These are phyloP conservation scores for Meloidogyne floridensis DNA, from an alignment of 1,140 invertebrate genomes.

Conservation along the genomic window DNA sequence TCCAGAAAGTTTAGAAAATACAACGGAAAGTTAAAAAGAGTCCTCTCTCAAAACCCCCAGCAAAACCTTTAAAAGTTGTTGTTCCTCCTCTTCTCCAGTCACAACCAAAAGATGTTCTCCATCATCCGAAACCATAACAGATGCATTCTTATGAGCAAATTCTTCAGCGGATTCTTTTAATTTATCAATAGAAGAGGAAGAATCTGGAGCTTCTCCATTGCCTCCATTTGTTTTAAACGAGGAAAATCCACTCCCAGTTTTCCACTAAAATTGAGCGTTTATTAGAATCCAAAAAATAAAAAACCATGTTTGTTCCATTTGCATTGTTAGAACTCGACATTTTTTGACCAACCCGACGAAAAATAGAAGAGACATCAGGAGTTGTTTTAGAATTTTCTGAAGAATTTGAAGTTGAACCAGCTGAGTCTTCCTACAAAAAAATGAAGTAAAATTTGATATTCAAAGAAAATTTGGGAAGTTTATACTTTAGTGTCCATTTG, in stretches of 20 bases:
- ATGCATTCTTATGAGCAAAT: constrained; percentile 21
- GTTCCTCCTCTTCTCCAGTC: constrained; percentile 49
- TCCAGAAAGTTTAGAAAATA: no score
- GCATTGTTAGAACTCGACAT: background rate
- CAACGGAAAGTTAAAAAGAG: no score
- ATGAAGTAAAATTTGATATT: background rate
- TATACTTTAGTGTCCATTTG: background rate
- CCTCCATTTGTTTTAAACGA: constrained; percentile 3
- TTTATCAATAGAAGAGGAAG: background rate
- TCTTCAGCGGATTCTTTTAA: constrained; percentile 32
- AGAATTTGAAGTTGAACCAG: background rate
- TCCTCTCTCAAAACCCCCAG: background rate
- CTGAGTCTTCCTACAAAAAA: background rate
- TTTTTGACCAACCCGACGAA: constrained; percentile 39
- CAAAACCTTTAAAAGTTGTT: constrained; percentile 22
- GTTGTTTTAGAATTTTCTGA: constrained; percentile 2
- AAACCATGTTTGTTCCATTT: constrained; percentile 22
- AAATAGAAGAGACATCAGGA: constrained; percentile 44
- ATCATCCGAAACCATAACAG: constrained; percentile 14
- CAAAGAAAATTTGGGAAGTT: background rate
- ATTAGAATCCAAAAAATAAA: constrained; percentile 22
- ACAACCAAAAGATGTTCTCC: constrained; percentile 23
- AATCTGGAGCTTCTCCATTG: background rate
- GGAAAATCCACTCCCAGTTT: background rate
- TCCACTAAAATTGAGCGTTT: background rate